Evolutionary conservation across 2,113 vertebrate species (phyloP), one percentile per base, ranked within the genome.

Genomic region (Noctilio leporinus): DNA sequence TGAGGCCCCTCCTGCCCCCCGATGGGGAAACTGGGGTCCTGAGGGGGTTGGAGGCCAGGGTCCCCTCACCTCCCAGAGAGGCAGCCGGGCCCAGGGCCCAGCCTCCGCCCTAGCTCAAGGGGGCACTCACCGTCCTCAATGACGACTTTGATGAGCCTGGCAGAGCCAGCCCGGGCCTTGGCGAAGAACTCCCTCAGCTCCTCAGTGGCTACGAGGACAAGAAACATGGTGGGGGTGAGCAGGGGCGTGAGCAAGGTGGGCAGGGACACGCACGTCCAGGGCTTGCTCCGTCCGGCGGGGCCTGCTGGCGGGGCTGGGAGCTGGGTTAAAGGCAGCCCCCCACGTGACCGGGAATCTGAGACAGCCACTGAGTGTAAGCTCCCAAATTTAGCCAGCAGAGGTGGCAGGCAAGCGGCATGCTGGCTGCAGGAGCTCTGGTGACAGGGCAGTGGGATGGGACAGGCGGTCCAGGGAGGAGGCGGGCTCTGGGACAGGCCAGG

Each of bases 121-220:
- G 92, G 95, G 49, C 92, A 98, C 98, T 99, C 98, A 99, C 99
- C 99, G 33, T 99, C 99, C 97, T 98, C 99, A 43, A 99, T 99
- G 98, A 99, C 19, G 49, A 99, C 99, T 98, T 99, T 99, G 98
- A 99, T 99, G 93, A 99, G 98, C 95, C 99, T 98, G 95, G 99
- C 95, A 2, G 98, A 98, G 96, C 99, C 99, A 38, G 98, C 99
- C 81, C 99, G 99, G 0, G 99, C 99, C 96, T 98, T 99, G 94
- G 99, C 99, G 97, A 99, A 99, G 97, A 99, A 99, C 73, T 99
- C 99, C 98, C 98, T 99, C 98, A 99, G 98, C 96, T 99, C 99
- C 33, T 99, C 98, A 16, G 99, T 99, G 94, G 99, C 99, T 99
- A 99, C 75, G 85, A 99, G 99, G 97, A 99, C 98, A 96, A 99